Evolutionary conservation across 2,797 vertebrate genomes (phyloP).

Genomic region (Mus caroli): DNA sequence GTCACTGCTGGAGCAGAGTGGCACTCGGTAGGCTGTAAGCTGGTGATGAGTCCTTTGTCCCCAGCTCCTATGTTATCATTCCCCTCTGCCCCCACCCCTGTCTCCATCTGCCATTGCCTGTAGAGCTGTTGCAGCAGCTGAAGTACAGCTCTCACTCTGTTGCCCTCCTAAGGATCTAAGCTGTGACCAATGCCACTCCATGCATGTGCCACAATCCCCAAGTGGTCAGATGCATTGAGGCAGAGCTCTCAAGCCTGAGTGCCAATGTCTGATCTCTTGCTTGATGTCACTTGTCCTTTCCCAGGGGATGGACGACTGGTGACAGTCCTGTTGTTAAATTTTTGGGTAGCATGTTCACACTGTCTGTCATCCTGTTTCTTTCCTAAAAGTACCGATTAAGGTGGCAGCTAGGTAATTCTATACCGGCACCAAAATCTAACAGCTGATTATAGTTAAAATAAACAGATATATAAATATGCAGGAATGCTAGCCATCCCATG

Average conservation of each 20-base stretch:
- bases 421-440: conserved; percentile 48
- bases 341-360: conserved; percentile 21
- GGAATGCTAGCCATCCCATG: conserved; percentile 48
- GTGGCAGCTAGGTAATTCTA: conserved; percentile 71
- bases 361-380: conserved; percentile 70
- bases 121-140: background rate
- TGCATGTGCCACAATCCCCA: background rate
- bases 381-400: conserved; percentile 68
- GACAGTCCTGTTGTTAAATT: conserved; percentile 10
- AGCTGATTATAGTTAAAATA: conserved; percentile 64
- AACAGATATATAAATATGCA: conserved; percentile 20
- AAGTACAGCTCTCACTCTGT: background rate
- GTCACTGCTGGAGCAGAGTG: background rate
- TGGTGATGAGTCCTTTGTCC: background rate
- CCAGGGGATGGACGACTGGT: conserved; percentile 23
- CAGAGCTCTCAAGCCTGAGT: background rate
- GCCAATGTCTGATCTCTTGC: background rate
- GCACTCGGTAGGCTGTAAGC: background rate
- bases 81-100: accelerated
- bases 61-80: background rate
- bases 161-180: background rate
- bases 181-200: background rate
- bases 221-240: background rate
- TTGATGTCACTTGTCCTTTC: background rate
- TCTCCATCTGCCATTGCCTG: background rate